Evolutionary conservation across 2,797 vertebrate species (phyloP).

Genomic region (Fringilla coelebs): DNA sequence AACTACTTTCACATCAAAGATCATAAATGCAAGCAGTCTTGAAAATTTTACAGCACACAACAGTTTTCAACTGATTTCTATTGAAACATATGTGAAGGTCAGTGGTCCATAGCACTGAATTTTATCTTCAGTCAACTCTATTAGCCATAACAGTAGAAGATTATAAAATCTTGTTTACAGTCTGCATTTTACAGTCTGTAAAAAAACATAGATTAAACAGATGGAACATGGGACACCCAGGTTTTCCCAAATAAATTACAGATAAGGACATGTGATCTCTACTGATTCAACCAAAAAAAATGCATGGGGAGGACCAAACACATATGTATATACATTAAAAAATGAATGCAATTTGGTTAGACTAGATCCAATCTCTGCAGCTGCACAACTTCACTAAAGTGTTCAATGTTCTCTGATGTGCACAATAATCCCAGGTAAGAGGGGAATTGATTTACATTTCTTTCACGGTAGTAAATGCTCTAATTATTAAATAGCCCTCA

Average conservation of each 20-base stretch:
- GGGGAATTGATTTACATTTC: neutral
- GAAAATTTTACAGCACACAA: neutral
- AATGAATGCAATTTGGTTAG: neutral
- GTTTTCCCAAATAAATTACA: neutral
- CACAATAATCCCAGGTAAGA: neutral
- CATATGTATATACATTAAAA: neutral
- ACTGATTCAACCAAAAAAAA: neutral
- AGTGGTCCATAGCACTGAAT: neutral
- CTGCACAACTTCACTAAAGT: neutral
- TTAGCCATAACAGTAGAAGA: neutral
- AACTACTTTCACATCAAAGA: neutral
- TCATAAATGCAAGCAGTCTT: neutral
- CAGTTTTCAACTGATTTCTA: neutral
- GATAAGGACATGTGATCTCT: neutral
- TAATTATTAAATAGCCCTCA: constrained; percentile 31
- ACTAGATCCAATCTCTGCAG: neutral
- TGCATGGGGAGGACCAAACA: neutral
- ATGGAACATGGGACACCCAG: neutral
- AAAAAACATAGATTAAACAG: neutral
- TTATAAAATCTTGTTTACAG: neutral
- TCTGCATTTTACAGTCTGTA: neutral
- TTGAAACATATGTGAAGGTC: neutral
- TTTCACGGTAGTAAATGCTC: neutral
- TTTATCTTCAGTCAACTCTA: neutral
- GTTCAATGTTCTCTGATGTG: neutral